Base-by-base conservation (phyloP, 2,797 vertebrate genomes). In the Sebastes taczanowskii region DNA sequence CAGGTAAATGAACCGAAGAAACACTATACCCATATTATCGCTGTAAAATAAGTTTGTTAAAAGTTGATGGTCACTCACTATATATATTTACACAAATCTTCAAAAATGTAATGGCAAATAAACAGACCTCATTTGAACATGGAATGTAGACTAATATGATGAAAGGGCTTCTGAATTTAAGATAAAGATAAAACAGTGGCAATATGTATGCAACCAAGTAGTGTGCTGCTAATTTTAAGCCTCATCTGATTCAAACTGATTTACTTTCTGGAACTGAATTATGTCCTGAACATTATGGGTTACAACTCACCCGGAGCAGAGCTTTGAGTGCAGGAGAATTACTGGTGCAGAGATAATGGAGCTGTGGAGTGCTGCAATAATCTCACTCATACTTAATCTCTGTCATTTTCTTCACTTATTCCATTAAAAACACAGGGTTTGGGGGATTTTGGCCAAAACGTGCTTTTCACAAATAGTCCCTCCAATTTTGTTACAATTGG, bases 341-440 rank as follows among this genome's bases (percentile, higher is more conserved):
- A 78, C 74, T 66, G 53, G 10, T 59, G 66, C 38, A 55, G 35
- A 75, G 29, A 67, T 78, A 71, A 85, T 81, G 34, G 74, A 63
- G 58, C 29, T 52, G 35, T 67, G 42, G 52, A 53, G 66, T 18
- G 71, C 59, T 49, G 65, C 46, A 71, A 14, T 58, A 29, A 65
- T 66, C 60, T 68, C 16, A 23, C 22, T 72, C 35, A 3, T 14
- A 27, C 27, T 73, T 10, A 30, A 35, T 60, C 20, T 68, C 64
- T 58, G 49, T 73, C 46, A 14, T 34, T 66, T 55, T 61, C 69
- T 23, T 58, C 22, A 77, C 20, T 73, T 66, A 56, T 27, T 46
- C 35, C 65, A 71, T 69, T 59, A 63, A 42, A 59, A 66, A 23
- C 58, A 56, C 11, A 52, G 38, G 11, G 34, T 13, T 7, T 42